Conservation (phyloP, 2,113 vertebrate genomes). For the Podiceps cristatus region DNA sequence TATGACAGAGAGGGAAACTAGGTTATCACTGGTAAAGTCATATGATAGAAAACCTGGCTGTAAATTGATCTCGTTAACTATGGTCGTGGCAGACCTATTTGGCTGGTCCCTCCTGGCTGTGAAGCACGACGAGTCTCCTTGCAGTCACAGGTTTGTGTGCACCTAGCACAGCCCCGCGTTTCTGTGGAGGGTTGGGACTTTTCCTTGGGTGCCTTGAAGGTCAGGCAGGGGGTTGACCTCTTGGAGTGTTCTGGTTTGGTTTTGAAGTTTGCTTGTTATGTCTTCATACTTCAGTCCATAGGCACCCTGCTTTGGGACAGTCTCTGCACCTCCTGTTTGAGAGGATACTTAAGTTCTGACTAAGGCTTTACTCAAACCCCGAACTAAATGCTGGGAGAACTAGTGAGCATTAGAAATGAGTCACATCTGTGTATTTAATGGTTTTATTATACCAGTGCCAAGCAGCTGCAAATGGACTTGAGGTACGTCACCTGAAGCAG, state of each 20-base stretch:
- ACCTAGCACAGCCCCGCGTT: not conserved
- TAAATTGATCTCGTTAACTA: not conserved
- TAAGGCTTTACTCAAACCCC: not conserved
- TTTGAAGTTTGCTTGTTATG: not conserved
- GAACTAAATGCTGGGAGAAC: not conserved
- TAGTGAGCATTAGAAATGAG: not conserved
- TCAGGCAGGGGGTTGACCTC: not conserved
- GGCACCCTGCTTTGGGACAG: not conserved
- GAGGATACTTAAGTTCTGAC: not conserved
- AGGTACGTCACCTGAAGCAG: not conserved
- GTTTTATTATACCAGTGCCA: not conserved
- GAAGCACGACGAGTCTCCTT: not conserved
- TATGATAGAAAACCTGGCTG: not conserved
- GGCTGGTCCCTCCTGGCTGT: accelerated
- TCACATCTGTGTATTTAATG: not conserved
- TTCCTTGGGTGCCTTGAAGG: not conserved
- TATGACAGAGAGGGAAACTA: not conserved
- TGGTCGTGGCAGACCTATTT: not conserved
- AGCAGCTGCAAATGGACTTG: not conserved
- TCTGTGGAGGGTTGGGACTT: not conserved
- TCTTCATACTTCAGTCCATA: accelerated
- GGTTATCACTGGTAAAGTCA: not conserved
- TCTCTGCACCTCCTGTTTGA: not conserved
- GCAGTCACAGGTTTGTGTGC: not conserved
- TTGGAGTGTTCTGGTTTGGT: not conserved